Evolutionary conservation across 2,113 vertebrate genomes (phyloP).

Genomic region (Myanophis thanlyinensis): DNA sequence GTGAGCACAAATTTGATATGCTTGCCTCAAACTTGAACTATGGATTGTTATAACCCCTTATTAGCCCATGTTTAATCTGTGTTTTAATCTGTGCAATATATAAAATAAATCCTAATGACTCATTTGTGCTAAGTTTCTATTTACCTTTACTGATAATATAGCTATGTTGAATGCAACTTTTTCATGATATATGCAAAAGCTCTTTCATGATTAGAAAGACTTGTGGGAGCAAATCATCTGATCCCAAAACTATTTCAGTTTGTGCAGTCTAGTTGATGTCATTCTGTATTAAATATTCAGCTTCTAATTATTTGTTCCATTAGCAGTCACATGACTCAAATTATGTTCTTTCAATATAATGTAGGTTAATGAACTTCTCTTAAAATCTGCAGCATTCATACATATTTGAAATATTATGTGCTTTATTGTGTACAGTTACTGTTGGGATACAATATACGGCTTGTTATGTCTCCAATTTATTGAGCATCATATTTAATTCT

Average conservation of each 20-base stretch:
- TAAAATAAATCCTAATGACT: not conserved
- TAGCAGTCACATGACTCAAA: not conserved
- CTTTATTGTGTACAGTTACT: not conserved
- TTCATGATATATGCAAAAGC: not conserved
- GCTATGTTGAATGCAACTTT: not conserved
- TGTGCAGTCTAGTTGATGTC: not conserved
- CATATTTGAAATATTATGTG: not conserved
- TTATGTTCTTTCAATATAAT: not conserved
- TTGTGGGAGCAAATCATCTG: not conserved
- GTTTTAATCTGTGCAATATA: not conserved
- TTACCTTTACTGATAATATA: not conserved
- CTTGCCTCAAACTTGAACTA: not conserved
- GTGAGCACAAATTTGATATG: not conserved
- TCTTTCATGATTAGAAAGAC: not conserved
- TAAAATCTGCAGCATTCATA: not conserved
- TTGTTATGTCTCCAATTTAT: conserved; percentile 5
- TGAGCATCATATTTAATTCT: conserved; percentile 24
- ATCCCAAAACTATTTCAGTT: not conserved
- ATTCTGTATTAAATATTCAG: not conserved
- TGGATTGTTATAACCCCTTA: not conserved
- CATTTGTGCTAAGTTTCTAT: not conserved
- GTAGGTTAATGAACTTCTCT: not conserved
- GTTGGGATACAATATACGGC: not conserved
- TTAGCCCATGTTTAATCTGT: not conserved
- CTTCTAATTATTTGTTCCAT: not conserved